Conservation (phyloP, 2,797 vertebrate species). For the Gymnothorax reevesii region DNA sequence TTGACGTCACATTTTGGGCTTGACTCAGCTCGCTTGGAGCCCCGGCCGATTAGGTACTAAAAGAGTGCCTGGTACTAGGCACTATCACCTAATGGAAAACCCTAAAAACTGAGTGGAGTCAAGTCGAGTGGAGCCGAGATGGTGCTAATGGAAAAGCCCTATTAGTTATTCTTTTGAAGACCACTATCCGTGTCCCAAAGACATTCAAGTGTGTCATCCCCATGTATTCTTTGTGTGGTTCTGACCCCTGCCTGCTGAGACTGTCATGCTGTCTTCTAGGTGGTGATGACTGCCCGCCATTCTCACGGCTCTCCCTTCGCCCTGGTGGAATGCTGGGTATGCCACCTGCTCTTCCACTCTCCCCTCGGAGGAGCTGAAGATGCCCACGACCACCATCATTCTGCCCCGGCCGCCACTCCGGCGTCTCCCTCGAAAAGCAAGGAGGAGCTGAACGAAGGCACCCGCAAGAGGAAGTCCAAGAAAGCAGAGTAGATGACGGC, state of each 20-base stretch:
- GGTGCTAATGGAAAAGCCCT: too few species aligned
- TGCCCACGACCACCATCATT: conserved; percentile 71
- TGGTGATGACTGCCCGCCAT: conserved; percentile 91
- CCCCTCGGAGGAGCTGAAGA: conserved; percentile 68
- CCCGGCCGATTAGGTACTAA: too few species aligned
- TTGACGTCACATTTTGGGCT: too few species aligned
- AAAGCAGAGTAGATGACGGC: conserved; percentile 83
- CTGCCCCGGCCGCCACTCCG: conserved; percentile 43
- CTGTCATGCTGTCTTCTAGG: conserved; percentile 66
- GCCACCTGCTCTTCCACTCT: conserved; percentile 86
- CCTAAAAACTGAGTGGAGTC: too few species aligned
- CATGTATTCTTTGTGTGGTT: neutral
- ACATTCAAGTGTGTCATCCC: neutral
- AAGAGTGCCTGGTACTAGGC: too few species aligned
- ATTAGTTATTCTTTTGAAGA: neutral
- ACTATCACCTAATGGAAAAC: too few species aligned
- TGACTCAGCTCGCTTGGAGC: too few species aligned
- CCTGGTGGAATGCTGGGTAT: conserved; percentile 82
- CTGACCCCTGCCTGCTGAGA: neutral
- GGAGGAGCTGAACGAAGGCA: conserved; percentile 91
- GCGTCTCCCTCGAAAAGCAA: conserved; percentile 82
- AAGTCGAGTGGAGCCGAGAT: too few species aligned
- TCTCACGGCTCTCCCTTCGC: conserved; percentile 91
- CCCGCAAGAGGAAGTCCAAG: conserved; percentile 92
- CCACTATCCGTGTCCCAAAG: neutral